Conservation (phyloP, 92 coral and sea anemone species). For the Muricea muricata region DNA sequence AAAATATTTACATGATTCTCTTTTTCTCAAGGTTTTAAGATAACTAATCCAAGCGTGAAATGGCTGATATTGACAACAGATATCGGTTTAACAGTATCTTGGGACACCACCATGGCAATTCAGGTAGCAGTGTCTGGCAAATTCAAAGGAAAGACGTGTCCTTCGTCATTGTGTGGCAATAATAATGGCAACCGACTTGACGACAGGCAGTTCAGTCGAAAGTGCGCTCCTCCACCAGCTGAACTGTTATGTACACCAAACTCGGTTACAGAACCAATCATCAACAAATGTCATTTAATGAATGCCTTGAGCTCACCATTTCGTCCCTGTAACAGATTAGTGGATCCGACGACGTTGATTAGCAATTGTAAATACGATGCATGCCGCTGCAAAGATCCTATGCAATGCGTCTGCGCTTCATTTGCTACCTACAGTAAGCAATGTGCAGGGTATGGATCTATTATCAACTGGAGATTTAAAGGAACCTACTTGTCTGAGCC, state of each 20-base stretch:
- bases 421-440: constrained; percentile 1
- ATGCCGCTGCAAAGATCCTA: constrained; percentile 22
- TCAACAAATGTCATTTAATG: neutral
- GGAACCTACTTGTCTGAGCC: neutral
- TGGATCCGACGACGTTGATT: neutral
- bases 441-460: neutral
- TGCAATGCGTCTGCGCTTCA: constrained; percentile 20
- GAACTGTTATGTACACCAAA: neutral
- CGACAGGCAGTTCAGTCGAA: constrained; percentile 6
- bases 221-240: neutral
- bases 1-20: neutral
- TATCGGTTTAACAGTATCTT: constrained; percentile 75
- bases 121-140: constrained; percentile 78
- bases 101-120: constrained; percentile 86
- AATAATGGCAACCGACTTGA: constrained; percentile 75
- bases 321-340: neutral
- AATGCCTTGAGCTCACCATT: constrained; percentile 46
- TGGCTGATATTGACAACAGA: constrained; percentile 39
- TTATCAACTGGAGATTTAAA: neutral
- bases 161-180: constrained; percentile 82
- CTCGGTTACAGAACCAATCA: neutral
- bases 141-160: constrained; percentile 67
- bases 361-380: constrained; percentile 14
- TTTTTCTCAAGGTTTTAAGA: constrained; percentile 34
- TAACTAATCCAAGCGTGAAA: neutral